Evolutionary conservation across 2,113 vertebrate genomes (phyloP), one percentile per base, ranked within the genome.

Genomic region (Strix aluco): DNA sequence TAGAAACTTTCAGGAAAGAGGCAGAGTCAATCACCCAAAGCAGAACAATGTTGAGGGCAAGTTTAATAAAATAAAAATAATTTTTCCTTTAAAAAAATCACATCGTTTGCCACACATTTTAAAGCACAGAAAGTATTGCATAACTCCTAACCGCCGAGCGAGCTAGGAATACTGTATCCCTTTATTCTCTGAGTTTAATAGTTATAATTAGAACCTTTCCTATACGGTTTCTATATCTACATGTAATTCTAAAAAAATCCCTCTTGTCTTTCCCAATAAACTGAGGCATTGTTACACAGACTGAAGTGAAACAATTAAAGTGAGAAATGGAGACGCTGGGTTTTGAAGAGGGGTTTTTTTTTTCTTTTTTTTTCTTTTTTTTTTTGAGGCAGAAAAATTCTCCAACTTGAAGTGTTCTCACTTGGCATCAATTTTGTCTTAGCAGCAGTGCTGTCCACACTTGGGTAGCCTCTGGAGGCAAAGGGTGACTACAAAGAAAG

Each of bases 151-250:
- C 86, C 16, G 0, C 86, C 11, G 0, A 59, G 44, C 3, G 2
- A 57, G 44, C 74, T 4, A 14, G n/a, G 74, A 81, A 74, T 81
- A 73, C 90, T 94, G 87, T 9, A 49, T 93, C 55, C 87, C 84
- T 94, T 93, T 88, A 88, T 94, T 82, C 80, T 59, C 74, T 2
- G 2, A 23, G 13, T 65, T 82, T 74, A 85, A 78, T 63, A 77
- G 74, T 88, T 91, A 55, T 88, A 88, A 92, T 90, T 72, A 84
- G 86, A 96, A 90, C 82, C 87, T 94, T 96, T 85, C 90, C 93
- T 85, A 78, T 63, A 59, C 0, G 7, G 49, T 59, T 91, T 84
- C 80, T 70, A 8, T 77, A 94, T 77, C 79, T 77, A 57, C 52
- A 4, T 73, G 65, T 54, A 88, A 88, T 77, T 73, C 69, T 49